These are phyloP conservation scores for Leptinotarsa peninsularis DNA, from an alignment of 2,888 invertebrate genomes.

Conservation along the genomic window DNA sequence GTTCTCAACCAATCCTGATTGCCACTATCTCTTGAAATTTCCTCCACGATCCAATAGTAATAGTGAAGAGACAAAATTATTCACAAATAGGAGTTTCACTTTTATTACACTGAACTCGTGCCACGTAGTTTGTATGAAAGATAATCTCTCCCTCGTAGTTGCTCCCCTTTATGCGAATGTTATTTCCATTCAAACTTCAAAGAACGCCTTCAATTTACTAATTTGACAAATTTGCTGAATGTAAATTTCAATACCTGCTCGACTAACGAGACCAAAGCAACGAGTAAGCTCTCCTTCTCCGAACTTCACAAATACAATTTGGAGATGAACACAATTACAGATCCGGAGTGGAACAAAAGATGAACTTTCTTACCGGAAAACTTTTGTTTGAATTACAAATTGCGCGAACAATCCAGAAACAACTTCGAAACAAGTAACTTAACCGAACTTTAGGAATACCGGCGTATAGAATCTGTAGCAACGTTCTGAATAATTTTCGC, in stretches of 20 bases:
- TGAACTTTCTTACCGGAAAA: constrained; percentile 43
- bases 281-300: neutral
- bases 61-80: neutral
- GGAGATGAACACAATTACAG: constrained; percentile 35
- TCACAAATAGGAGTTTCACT: neutral
- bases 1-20: too few relatives aligned
- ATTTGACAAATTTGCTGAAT: constrained; percentile 22
- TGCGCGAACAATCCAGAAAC: constrained; percentile 40
- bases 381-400: constrained; percentile 45
- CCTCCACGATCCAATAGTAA: too few relatives aligned
- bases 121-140: neutral
- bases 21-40: too few relatives aligned
- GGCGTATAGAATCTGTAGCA: constrained; percentile 35
- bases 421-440: constrained; percentile 42
- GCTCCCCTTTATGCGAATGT: constrained; percentile 4
- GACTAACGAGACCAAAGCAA: neutral
- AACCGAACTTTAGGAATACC: constrained; percentile 28
- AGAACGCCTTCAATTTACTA: constrained; percentile 14
- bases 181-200: constrained; percentile 10
- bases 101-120: neutral
- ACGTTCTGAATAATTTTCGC: constrained; percentile 33
- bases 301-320: constrained; percentile 27
- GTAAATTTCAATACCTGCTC: constrained; percentile 26
- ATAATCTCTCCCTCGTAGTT: constrained; percentile 4
- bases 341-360: constrained; percentile 36